A percentile compares a stretch with the other conserved stretches of the same genome.
Conservation (phyloP, 53 echinoderm and acorn worm genomes). For the Paracentrotus lividus region DNA sequence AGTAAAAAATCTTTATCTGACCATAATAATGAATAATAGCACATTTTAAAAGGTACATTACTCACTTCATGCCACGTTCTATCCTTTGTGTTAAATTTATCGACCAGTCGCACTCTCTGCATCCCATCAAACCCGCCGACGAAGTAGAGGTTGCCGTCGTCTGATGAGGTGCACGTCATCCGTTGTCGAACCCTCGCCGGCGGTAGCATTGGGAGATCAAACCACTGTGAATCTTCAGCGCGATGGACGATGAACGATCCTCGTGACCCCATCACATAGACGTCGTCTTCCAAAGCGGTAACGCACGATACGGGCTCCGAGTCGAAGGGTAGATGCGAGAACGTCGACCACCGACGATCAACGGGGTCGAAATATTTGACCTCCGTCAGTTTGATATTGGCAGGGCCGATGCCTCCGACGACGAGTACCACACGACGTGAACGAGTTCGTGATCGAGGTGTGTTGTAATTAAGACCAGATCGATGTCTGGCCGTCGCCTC, state of each 20-base stretch:
- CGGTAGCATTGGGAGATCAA: constrained; percentile 71
- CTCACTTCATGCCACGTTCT: constrained; percentile 71
- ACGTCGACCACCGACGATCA: constrained; percentile 83
- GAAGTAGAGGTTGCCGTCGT: constrained; percentile 77
- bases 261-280: constrained; percentile 81
- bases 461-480: constrained; percentile 26
- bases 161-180: constrained; percentile 72
- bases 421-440: constrained; percentile 86
- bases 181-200: constrained; percentile 78
- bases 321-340: constrained; percentile 80
- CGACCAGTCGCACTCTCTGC: constrained; percentile 79
- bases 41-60: too few species aligned
- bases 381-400: constrained; percentile 89
- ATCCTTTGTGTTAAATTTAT: constrained; percentile 78
- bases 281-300: constrained; percentile 76
- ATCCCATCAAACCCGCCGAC: constrained; percentile 86
- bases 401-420: constrained; percentile 88
- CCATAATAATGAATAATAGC: too few species aligned
- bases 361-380: constrained; percentile 87
- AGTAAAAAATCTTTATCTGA: too few species aligned
- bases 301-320: constrained; percentile 81
- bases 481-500: constrained; percentile 68
- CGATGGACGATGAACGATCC: constrained; percentile 79
- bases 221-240: constrained; percentile 70
- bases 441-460: constrained; percentile 68